These are phyloP conservation scores for Octodon degus DNA, from an alignment of 2,113 vertebrate genomes.

Conservation along the genomic window DNA sequence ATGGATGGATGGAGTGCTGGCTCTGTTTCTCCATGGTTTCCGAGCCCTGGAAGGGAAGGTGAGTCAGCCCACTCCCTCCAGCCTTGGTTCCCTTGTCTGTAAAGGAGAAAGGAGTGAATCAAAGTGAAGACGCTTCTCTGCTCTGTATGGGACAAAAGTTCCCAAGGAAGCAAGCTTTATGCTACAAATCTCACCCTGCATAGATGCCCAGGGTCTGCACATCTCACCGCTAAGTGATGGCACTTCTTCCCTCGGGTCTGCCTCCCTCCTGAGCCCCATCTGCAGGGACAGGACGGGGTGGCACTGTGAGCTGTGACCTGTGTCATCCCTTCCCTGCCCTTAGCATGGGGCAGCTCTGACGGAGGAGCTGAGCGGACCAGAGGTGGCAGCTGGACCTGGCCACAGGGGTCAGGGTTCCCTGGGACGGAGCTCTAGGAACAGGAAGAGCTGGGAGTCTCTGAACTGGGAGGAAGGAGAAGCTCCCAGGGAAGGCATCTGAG, in stretches of 20 bases:
- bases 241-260: background rate
- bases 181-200: background rate
- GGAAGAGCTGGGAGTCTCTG: background rate
- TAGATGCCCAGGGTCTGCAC: background rate
- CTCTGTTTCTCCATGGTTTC: background rate
- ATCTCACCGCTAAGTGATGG: fast-evolving
- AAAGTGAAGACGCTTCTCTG: background rate
- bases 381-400: background rate
- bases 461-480: background rate
- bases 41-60: background rate
- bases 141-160: background rate
- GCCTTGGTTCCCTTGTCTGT: background rate
- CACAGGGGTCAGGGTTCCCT: background rate
- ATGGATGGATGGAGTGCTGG: background rate
- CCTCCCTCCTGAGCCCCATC: background rate
- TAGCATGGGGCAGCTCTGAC: background rate
- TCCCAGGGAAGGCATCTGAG: background rate
- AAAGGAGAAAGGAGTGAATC: background rate
- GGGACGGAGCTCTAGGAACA: background rate
- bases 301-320: fast-evolving
- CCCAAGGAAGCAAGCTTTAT: background rate
- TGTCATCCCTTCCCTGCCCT: fast-evolving
- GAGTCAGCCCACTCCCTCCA: background rate
- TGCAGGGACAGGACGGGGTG: background rate
- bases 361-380: background rate